Percentiles rank a stretch among this genome's conserved stretches.
phyloP scores from a whole-genome alignment of 2,113 vertebrate species.

The Macquaria australasica region DNA sequence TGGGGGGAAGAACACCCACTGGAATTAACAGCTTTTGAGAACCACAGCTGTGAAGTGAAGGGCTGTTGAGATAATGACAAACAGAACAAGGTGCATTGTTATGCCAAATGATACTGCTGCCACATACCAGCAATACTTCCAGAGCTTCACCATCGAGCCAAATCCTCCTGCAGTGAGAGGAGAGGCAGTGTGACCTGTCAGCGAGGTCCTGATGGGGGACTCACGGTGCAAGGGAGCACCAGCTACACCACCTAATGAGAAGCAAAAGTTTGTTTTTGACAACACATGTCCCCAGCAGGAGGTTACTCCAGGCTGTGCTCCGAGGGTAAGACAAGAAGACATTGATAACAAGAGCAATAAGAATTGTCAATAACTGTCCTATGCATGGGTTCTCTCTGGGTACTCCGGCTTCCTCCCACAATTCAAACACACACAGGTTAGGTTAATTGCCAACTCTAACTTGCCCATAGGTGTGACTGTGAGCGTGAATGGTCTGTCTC shows the following conservation, averaged over 20 bases:
- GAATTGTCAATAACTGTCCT: neutral
- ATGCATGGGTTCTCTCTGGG: neutral
- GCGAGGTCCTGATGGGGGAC: neutral
- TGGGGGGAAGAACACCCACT: too few species aligned
- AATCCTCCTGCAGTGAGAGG: neutral
- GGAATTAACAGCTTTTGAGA: too few species aligned
- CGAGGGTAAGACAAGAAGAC: neutral
- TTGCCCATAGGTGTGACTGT: too few species aligned
- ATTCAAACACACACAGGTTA: too few species aligned
- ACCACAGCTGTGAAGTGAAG: too few species aligned
- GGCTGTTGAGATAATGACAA: neutral
- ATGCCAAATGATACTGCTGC: neutral
- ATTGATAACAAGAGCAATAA: neutral
- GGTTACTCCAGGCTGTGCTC: neutral
- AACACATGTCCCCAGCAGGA: neutral
- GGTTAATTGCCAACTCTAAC: too few species aligned
- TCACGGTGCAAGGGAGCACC: neutral
- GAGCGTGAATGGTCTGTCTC: too few species aligned
- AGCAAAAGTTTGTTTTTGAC: neutral
- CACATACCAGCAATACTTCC: constrained; percentile 13
- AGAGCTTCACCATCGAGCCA: neutral
- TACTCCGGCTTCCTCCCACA: too few species aligned
- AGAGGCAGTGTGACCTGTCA: constrained; percentile 12
- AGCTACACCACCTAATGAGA: neutral
- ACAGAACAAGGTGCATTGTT: constrained; percentile 4